Conservation (phyloP, 2,113 vertebrate genomes). For the Choloepus hoffmanni region DNA sequence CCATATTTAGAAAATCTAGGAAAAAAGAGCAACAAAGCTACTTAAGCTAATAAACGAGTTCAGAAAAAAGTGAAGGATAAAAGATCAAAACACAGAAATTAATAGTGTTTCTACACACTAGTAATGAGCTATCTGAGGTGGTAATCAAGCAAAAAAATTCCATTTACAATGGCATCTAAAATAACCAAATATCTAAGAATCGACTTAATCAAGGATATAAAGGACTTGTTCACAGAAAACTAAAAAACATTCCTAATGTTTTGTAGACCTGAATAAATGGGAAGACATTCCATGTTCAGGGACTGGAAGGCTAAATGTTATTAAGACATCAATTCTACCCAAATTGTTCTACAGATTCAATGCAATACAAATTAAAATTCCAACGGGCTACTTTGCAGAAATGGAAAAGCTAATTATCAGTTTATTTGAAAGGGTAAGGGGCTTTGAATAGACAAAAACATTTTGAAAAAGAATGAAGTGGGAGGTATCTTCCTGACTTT, state of each 20-base stretch:
- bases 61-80: background rate
- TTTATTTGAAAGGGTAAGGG: background rate
- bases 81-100: background rate
- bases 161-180: no score
- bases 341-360: background rate
- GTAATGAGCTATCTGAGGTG: no score
- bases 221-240: background rate
- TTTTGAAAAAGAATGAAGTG: background rate
- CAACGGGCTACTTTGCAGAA: background rate
- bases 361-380: background rate
- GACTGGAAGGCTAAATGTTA: background rate
- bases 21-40: no score
- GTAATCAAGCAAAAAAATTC: no score
- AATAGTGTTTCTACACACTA: background rate
- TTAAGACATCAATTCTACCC: background rate
- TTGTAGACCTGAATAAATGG: background rate
- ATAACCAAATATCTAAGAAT: no score
- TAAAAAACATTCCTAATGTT: background rate
- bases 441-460: background rate
- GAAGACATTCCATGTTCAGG: background rate
- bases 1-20: background rate
- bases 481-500: background rate
- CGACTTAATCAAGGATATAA: no score
- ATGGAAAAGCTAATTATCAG: background rate
- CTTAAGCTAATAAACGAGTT: no score